These are phyloP conservation scores for Melanaphis sacchari DNA, from an alignment of 1,140 invertebrate genomes.

Conservation along the genomic window DNA sequence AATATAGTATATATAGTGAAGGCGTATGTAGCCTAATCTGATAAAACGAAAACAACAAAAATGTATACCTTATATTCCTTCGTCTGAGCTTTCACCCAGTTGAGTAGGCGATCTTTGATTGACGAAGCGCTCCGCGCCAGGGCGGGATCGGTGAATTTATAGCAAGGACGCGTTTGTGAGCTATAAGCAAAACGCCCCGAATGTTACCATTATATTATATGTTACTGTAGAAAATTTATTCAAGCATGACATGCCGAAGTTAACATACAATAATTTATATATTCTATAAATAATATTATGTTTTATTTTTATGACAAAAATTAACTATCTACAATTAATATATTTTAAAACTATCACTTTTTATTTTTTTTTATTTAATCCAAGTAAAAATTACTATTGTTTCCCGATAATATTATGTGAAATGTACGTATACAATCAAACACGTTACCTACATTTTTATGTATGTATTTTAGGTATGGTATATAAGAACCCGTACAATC, in stretches of 20 bases:
- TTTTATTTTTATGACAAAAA: not conserved
- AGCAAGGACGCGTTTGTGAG: constrained; percentile 68
- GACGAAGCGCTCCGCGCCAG: constrained; percentile 86
- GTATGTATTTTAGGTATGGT: no score
- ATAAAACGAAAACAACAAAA: constrained; percentile 48
- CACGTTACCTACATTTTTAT: no score
- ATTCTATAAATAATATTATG: not conserved
- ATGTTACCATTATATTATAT: constrained; percentile 28
- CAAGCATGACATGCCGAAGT: constrained; percentile 29
- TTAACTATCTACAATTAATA: not conserved
- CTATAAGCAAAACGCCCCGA: constrained; percentile 60
- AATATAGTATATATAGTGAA: not conserved
- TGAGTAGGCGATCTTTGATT: constrained; percentile 94
- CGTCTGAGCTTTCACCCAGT: constrained; percentile 96
- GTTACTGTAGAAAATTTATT: not conserved
- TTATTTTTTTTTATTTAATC: not conserved
- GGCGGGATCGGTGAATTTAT: constrained; percentile 87
- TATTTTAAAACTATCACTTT: not conserved
- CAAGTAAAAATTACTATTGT: not conserved
- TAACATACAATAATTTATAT: not conserved
- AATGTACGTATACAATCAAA: not conserved
- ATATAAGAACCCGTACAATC: not conserved
- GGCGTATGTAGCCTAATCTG: not conserved
- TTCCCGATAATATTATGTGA: not conserved
- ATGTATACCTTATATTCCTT: constrained; percentile 88